These are phyloP conservation scores for Calcarius lapponicus DNA, from an alignment of 2,797 vertebrate species.

Conservation along the genomic window DNA sequence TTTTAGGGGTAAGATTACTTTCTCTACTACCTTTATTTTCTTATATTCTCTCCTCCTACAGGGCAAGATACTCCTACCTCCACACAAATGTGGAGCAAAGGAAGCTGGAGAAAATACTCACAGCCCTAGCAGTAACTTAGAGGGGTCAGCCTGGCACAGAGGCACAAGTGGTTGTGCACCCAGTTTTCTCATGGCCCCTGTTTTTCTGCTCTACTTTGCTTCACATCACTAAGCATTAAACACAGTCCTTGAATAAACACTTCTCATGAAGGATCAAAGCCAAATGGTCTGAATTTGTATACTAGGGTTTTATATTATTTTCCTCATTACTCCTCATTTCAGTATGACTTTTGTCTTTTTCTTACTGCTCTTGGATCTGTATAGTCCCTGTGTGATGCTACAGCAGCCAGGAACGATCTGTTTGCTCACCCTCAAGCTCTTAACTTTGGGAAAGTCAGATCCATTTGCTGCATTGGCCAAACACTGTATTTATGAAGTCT, in stretches of 20 bases:
- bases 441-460: slow-evolving; percentile 4
- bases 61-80: not conserved
- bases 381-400: not conserved
- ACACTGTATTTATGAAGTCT: not conserved
- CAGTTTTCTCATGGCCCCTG: not conserved
- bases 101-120: not conserved
- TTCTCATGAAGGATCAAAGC: not conserved
- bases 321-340: not conserved
- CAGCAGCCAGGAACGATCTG: not conserved
- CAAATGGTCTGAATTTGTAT: not conserved
- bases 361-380: not conserved
- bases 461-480: slow-evolving; percentile 4
- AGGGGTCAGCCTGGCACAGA: not conserved
- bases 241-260: not conserved
- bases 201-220: not conserved
- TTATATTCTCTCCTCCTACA: too few relatives aligned
- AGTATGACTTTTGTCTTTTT: not conserved
- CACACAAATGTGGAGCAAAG: not conserved
- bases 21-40: too few relatives aligned
- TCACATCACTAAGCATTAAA: not conserved
- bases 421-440: slow-evolving; percentile 10
- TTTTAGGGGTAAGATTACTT: too few relatives aligned
- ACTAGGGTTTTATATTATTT: not conserved
- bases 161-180: not conserved
- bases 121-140: not conserved